Percentiles rank a stretch among this genome's conserved stretches.
Conservation (phyloP, 2,797 vertebrate genomes). For the Enoplosus armatus region DNA sequence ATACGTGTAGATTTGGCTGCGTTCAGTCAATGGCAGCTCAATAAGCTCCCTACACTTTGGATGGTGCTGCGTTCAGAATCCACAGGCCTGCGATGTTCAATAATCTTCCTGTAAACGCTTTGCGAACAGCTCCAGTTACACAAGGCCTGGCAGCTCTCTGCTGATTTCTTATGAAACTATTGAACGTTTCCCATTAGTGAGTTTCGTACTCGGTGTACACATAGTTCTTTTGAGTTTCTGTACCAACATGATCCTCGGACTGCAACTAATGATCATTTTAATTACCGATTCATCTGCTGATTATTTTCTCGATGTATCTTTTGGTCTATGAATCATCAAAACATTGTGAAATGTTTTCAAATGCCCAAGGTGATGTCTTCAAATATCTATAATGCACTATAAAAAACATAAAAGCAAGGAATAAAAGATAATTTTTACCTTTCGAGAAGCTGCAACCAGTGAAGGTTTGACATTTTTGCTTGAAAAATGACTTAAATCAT, state of each 20-base stretch:
- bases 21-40: slow-evolving; percentile 56
- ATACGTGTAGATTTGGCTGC: slow-evolving; percentile 36
- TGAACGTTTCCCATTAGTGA: slow-evolving; percentile 1
- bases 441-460: background rate
- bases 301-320: background rate
- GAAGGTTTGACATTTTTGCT: background rate
- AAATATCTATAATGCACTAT: no score
- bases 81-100: slow-evolving; percentile 41
- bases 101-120: slow-evolving; percentile 76
- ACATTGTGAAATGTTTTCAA: background rate
- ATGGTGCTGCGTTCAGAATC: slow-evolving; percentile 29
- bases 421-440: no score
- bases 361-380: background rate
- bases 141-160: slow-evolving; percentile 9
- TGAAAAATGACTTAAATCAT: background rate
- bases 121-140: slow-evolving; percentile 65
- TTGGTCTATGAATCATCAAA: background rate
- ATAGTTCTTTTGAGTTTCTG: background rate
- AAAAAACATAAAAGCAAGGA: no score
- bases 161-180: slow-evolving; percentile 29
- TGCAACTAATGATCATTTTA: background rate
- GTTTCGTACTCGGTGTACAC: background rate
- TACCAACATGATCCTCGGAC: background rate
- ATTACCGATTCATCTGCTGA: background rate
- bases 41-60: slow-evolving; percentile 45